Percentiles rank a stretch among this genome's conserved stretches.
phyloP scores from a whole-genome alignment of 2,797 vertebrate genomes.

The Onychomys torridus region DNA sequence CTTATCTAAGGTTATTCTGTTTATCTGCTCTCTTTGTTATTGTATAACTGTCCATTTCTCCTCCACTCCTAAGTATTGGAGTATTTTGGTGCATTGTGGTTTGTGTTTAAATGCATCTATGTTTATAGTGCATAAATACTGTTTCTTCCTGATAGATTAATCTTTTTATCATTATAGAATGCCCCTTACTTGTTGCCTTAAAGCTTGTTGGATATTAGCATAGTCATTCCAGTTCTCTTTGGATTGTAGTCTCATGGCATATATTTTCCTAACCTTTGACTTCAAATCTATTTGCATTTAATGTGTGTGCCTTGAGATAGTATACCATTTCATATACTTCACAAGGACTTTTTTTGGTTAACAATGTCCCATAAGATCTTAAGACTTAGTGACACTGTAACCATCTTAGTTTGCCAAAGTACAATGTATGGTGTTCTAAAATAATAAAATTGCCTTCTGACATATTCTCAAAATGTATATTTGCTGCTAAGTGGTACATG shows the following conservation, averaged over 20 bases:
- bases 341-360: not conserved
- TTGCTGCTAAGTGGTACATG: not conserved
- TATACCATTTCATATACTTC: too few species aligned
- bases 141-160: not conserved
- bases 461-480: not conserved
- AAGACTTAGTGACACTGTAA: not conserved
- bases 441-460: not conserved
- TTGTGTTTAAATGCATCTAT: not conserved
- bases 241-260: not conserved
- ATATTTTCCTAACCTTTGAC: not conserved
- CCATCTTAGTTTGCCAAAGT: not conserved
- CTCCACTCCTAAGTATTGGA: not conserved
- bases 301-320: not conserved
- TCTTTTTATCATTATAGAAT: not conserved
- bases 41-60: not conserved
- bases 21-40: not conserved
- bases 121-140: not conserved
- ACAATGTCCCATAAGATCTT: not conserved
- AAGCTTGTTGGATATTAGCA: not conserved
- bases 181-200: not conserved
- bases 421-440: not conserved
- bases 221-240: not conserved
- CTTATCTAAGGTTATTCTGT: not conserved
- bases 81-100: not conserved
- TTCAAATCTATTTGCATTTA: not conserved